Percentiles rank a stretch among this genome's conserved stretches.
These are phyloP conservation scores for Pararge aegeria DNA, from an alignment of 1,140 invertebrate species.

Conservation along the genomic window DNA sequence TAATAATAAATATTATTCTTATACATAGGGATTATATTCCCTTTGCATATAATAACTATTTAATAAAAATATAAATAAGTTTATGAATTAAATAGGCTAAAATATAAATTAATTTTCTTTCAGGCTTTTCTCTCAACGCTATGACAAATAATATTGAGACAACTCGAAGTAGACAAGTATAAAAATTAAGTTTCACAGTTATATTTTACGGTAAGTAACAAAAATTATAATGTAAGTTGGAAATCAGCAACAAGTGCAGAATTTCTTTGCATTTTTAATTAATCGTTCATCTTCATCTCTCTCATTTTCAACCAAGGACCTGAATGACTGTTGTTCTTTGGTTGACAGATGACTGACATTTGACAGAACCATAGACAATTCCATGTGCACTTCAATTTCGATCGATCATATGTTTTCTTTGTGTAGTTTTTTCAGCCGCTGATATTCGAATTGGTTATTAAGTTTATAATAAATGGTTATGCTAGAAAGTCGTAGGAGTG, in stretches of 20 bases:
- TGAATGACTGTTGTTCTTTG: too few species aligned
- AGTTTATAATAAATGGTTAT: conserved; percentile 13
- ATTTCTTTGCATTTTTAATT: too few species aligned
- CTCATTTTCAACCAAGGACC: too few species aligned
- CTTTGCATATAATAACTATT: too few species aligned
- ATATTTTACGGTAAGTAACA: not conserved
- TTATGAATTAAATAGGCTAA: not conserved
- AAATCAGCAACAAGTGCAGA: too few species aligned
- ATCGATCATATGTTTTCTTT: conserved; percentile 80
- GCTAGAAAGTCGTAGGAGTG: conserved; percentile 1
- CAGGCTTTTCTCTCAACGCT: conserved; percentile 39
- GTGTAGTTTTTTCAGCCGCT: conserved; percentile 77
- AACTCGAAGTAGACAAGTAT: not conserved
- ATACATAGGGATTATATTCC: too few species aligned
- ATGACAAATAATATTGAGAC: conserved; percentile 22
- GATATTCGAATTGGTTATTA: conserved; percentile 67
- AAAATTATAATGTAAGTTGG: too few species aligned
- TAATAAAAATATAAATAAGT: too few species aligned
- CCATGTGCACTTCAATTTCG: conserved; percentile 78
- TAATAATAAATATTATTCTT: too few species aligned
- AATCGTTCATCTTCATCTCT: too few species aligned
- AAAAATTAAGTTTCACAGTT: not conserved
- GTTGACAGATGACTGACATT: conserved; percentile 46
- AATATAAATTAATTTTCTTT: conserved; percentile 23
- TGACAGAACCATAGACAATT: conserved; percentile 61